Percentiles rank a stretch among this genome's conserved stretches.
Conservation (phyloP, 2,888 invertebrate species). For the Iselma pallidipennis region DNA sequence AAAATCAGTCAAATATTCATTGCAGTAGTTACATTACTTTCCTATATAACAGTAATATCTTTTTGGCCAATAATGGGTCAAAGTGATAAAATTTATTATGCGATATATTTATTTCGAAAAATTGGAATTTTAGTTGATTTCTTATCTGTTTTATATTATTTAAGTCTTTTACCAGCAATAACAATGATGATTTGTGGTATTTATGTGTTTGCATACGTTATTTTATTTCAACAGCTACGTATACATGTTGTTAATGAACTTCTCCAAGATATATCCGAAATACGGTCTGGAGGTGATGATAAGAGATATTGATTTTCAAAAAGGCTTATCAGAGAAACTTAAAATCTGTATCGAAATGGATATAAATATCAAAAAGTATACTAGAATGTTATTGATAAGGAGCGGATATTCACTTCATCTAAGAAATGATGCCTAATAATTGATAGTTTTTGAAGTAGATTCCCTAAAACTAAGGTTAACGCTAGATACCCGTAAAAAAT, state of each 20-base stretch:
- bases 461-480: too few species aligned
- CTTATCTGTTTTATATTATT: background rate
- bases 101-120: background rate
- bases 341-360: background rate
- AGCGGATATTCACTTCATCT: background rate
- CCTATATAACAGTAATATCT: background rate
- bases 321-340: background rate
- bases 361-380: background rate
- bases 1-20: background rate
- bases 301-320: background rate
- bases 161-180: background rate
- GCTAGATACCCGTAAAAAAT: too few species aligned
- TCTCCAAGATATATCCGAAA: background rate
- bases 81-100: background rate
- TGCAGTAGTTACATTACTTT: background rate
- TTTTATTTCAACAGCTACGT: background rate
- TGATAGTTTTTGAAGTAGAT: too few species aligned
- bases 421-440: too few species aligned
- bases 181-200: background rate
- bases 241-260: background rate
- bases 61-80: background rate
- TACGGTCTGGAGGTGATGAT: background rate
- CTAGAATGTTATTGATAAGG: background rate
- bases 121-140: background rate
- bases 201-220: background rate